Evolutionary conservation across 2,113 vertebrate species (phyloP), one percentile per base, ranked within the genome.

Genomic region (Scomber japonicus): DNA sequence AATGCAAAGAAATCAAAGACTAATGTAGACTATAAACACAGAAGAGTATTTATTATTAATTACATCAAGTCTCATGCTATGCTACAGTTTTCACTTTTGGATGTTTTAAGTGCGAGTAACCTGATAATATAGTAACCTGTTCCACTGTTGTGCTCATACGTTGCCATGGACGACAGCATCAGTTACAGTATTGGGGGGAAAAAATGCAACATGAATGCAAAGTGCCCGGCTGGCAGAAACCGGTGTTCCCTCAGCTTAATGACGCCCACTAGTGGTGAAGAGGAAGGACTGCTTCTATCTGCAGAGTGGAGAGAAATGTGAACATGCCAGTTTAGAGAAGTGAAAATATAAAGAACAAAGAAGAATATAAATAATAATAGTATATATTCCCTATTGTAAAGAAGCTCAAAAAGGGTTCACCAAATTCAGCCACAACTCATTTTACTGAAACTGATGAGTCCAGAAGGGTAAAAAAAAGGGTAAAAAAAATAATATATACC

Each of bases 181-280:
- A 68, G 50, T 31, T 65, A 17, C n/a, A 24, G 79, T 83, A 53
- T 60, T 68, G 73, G 27, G 56, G 73, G 27, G 56, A 5, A 50
- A 71, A 79, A 78, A 81, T 81, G 88, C 77, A 83, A 16, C 53
- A 71, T 82, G 83, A 87, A 75, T 72, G 51, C 71, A 71, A 72
- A 86, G 62, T 9, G 61, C 49, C 49, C 16, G 31, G 46, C 1
- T 69, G 65, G 67, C 44, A 68, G 13, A 9, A 4, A 56, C 62
- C 19, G 5, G 1, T 0, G 54, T 21, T 53, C 1, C 49, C 53
- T 63, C 49, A 66, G 80, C 5, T 0, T 48, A 46, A 86, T 11
- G 68, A 3, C 0, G 57, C 91, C 79, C 71, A 65, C 91, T 81
- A 82, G 82, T 75, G 88, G 81, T 44, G n/a, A 15, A 67, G 13